Evolutionary conservation across 2,888 invertebrate species (phyloP).

Genomic region (Phortica magna): DNA sequence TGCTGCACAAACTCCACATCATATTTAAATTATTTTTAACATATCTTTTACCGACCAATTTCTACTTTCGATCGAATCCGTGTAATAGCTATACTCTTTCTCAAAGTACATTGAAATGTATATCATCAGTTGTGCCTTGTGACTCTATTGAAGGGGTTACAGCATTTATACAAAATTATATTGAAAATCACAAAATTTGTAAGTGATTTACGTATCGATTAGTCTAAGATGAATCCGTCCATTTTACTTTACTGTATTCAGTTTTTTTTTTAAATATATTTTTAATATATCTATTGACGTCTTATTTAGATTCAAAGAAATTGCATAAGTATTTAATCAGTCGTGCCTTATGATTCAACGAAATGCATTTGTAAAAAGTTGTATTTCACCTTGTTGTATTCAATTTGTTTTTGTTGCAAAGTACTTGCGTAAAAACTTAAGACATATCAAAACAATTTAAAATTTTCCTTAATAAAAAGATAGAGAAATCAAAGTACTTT

Average conservation of each 20-base stretch:
- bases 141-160: background rate
- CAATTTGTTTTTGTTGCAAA: background rate
- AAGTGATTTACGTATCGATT: background rate
- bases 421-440: background rate
- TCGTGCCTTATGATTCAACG: too few species aligned
- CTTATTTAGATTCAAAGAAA: too few species aligned
- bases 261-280: background rate
- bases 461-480: background rate
- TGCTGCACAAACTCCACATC: background rate
- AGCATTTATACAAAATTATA: background rate
- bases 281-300: too few species aligned
- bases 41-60: background rate
- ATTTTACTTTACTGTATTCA: background rate
- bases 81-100: background rate
- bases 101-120: background rate
- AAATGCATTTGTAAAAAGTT: too few species aligned
- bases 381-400: background rate
- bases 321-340: too few species aligned
- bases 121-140: background rate
- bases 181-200: too few species aligned
- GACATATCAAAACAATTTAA: background rate
- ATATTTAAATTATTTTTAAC: background rate
- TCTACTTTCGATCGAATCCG: background rate
- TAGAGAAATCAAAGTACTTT: background rate
- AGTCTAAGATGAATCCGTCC: background rate